Conservation (phyloP, 2,888 invertebrate species). For the Epistrophella euchroma region DNA sequence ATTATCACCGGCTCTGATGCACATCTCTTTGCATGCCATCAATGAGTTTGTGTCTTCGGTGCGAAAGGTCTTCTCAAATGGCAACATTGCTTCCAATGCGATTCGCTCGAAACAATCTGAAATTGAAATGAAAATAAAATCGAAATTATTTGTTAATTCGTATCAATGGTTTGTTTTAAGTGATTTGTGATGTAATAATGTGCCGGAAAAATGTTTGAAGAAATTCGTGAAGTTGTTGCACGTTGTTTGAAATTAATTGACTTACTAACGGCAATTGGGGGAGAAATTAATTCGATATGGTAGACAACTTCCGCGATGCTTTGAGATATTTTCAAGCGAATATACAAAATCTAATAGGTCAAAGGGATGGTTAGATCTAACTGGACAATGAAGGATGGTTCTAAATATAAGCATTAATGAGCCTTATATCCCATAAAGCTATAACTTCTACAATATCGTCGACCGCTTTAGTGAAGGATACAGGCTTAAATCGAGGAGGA, state of each 20-base stretch:
- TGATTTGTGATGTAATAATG: neutral
- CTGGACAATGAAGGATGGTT: too few species aligned
- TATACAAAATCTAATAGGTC: too few species aligned
- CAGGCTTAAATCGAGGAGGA: too few species aligned
- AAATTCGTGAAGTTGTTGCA: constrained; percentile 20
- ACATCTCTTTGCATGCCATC: constrained; percentile 87
- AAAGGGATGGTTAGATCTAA: too few species aligned
- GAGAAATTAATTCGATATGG: neutral
- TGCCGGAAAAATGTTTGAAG: constrained; percentile 6
- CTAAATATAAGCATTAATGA: too few species aligned
- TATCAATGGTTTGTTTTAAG: neutral
- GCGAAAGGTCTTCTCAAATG: constrained; percentile 86
- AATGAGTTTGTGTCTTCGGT: constrained; percentile 86
- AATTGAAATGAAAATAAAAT: constrained; percentile 63
- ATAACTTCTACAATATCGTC: too few species aligned
- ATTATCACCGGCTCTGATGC: constrained; percentile 86
- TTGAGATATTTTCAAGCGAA: too few species aligned
- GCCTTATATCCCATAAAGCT: too few species aligned
- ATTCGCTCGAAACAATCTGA: constrained; percentile 88
- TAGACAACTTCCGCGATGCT: neutral
- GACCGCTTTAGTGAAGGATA: too few species aligned
- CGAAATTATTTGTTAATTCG: constrained; percentile 21
- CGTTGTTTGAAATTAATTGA: neutral
- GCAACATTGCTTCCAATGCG: constrained; percentile 87
- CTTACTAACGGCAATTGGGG: neutral